phyloP scores from a whole-genome alignment of 2,113 vertebrate genomes.

The Elanus axillaris region DNA sequence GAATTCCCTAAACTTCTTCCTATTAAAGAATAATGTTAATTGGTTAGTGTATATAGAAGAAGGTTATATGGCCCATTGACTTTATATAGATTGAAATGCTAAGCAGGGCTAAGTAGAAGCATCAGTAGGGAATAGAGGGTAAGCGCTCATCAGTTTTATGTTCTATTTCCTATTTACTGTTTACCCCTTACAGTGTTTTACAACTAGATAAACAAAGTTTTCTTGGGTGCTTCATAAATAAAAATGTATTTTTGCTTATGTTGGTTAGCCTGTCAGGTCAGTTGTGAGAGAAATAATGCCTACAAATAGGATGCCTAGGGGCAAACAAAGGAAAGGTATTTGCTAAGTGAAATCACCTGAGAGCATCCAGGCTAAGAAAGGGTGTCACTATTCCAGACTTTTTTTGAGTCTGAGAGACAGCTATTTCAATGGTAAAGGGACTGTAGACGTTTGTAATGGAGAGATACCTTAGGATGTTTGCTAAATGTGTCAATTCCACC shows the following conservation, averaged over 20 bases:
- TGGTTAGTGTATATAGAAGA: slow-evolving; percentile 63
- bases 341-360: neutral
- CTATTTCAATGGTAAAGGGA: neutral
- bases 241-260: slow-evolving; percentile 21
- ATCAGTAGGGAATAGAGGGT: slow-evolving; percentile 65
- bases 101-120: slow-evolving; percentile 68
- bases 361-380: neutral
- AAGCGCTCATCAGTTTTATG: slow-evolving; percentile 67
- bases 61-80: slow-evolving; percentile 71
- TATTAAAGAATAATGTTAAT: slow-evolving; percentile 71
- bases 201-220: slow-evolving; percentile 33
- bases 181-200: slow-evolving; percentile 67
- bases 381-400: neutral
- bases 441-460: neutral
- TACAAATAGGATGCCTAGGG: neutral
- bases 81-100: slow-evolving; percentile 76
- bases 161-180: slow-evolving; percentile 68
- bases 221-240: slow-evolving; percentile 29
- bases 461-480: neutral
- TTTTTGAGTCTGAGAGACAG: neutral
- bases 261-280: neutral
- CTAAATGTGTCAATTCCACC: neutral
- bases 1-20: slow-evolving; percentile 60
- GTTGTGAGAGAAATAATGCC: neutral
- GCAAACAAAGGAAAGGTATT: neutral